These are phyloP conservation scores for Ramphastos sulfuratus DNA, from an alignment of 2,113 vertebrate genomes.

Conservation along the genomic window DNA sequence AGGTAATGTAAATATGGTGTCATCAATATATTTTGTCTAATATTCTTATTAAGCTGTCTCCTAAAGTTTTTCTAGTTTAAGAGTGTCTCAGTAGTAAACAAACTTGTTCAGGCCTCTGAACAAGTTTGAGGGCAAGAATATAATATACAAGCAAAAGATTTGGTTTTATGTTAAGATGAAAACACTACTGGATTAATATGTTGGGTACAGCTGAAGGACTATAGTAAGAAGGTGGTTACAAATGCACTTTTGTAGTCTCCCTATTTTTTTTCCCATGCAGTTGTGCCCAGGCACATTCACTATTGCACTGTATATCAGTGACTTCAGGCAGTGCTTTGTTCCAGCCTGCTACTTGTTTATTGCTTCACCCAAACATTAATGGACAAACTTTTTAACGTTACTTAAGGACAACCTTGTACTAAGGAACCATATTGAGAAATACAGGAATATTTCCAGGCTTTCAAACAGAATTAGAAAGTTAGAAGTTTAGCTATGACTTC, in stretches of 20 bases:
- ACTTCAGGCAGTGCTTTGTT: not conserved
- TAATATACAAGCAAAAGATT: not conserved
- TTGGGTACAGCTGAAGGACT: not conserved
- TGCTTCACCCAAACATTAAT: not conserved
- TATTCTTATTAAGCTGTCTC: not conserved
- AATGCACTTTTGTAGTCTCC: not conserved
- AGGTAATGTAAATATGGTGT: not conserved
- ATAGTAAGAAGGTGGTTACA: not conserved
- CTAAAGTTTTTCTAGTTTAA: not conserved
- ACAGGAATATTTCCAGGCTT: not conserved
- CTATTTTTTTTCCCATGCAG: not conserved
- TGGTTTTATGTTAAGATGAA: not conserved
- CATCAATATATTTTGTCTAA: not conserved
- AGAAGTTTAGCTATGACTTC: not conserved
- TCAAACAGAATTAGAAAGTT: not conserved
- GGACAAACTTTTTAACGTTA: not conserved
- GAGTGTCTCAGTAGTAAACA: constrained; percentile 11
- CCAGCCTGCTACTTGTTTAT: not conserved
- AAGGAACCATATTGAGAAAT: not conserved
- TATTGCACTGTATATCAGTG: not conserved
- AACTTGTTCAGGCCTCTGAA: not conserved
- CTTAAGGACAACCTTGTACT: not conserved
- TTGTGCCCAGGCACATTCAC: not conserved
- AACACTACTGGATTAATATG: not conserved
- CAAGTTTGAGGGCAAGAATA: constrained; percentile 11